These are phyloP conservation scores for Pseudolycoriella hygida DNA, from an alignment of 2,888 invertebrate species.

Conservation along the genomic window DNA sequence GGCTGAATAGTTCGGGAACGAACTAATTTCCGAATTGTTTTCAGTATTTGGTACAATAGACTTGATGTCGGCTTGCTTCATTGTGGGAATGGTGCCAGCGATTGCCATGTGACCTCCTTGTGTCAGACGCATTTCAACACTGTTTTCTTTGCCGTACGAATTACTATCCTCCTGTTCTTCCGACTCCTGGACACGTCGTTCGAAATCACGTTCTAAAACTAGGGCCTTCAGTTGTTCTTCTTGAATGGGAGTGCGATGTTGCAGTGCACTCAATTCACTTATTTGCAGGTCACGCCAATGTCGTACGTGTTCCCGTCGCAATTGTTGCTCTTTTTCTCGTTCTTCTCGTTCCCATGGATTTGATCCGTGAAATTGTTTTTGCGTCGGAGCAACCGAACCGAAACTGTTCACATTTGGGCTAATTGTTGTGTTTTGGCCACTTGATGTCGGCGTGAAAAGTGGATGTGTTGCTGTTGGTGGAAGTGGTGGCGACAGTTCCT, in stretches of 20 bases:
- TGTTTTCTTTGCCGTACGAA: conserved; percentile 25
- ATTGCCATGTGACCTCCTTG: conserved; percentile 25
- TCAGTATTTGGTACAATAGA: not conserved
- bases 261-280: conserved; percentile 50
- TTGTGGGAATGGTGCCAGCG: conserved; percentile 28
- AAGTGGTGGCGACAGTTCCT: conserved; percentile 36
- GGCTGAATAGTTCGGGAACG: conserved; percentile 1
- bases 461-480: conserved; percentile 57
- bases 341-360: conserved; percentile 92
- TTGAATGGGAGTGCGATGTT: conserved; percentile 56
- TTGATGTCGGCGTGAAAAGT: conserved; percentile 30
- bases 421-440: conserved; percentile 13
- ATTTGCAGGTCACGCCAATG: conserved; percentile 79
- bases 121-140: conserved; percentile 34
- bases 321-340: conserved; percentile 62
- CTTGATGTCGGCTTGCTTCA: conserved; percentile 27
- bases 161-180: conserved; percentile 53
- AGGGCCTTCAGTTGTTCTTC: conserved; percentile 79
- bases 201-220: conserved; percentile 85
- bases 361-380: conserved; percentile 51
- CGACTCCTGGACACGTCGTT: conserved; percentile 69
- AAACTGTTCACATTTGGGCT: conserved; percentile 27
- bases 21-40: not conserved
- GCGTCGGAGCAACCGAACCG: conserved; percentile 56
- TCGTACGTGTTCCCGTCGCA: conserved; percentile 54